Conservation (phyloP, 2,888 invertebrate genomes). For the Hypercompe scribonia region DNA sequence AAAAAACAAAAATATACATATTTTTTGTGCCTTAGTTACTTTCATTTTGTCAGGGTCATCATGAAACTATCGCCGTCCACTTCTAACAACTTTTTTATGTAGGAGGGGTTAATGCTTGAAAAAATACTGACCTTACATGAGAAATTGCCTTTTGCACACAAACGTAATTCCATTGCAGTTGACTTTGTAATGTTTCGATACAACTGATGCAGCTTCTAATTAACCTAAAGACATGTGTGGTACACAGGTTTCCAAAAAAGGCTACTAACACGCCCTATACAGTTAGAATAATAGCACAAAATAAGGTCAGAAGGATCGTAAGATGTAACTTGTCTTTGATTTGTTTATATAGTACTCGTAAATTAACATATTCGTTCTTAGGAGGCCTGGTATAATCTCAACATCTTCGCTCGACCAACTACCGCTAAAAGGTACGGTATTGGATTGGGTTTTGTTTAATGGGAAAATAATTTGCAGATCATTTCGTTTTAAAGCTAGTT, state of each 20-base stretch:
- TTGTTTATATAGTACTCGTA: not conserved
- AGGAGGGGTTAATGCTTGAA: no score
- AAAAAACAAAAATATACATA: no score
- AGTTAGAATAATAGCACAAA: not conserved
- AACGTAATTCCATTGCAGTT: no score
- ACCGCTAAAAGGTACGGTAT: not conserved
- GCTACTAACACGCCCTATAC: not conserved
- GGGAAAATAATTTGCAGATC: not conserved
- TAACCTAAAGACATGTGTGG: not conserved
- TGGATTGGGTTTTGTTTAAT: not conserved
- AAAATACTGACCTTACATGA: no score
- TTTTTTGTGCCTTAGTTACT: no score
- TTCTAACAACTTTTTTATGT: no score
- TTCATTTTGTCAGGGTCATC: no score
- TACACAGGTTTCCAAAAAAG: not conserved
- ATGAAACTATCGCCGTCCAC: no score
- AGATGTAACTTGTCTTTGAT: not conserved
- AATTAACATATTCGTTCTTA: not conserved
- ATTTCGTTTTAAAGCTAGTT: not conserved
- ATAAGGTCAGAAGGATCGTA: not conserved
- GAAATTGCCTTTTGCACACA: no score
- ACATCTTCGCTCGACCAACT: not conserved
- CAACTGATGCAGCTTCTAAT: not conserved
- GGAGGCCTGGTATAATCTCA: not conserved
- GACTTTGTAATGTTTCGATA: not conserved